Base-by-base conservation (phyloP, 2,888 invertebrate genomes). In the Magallana nippona region DNA sequence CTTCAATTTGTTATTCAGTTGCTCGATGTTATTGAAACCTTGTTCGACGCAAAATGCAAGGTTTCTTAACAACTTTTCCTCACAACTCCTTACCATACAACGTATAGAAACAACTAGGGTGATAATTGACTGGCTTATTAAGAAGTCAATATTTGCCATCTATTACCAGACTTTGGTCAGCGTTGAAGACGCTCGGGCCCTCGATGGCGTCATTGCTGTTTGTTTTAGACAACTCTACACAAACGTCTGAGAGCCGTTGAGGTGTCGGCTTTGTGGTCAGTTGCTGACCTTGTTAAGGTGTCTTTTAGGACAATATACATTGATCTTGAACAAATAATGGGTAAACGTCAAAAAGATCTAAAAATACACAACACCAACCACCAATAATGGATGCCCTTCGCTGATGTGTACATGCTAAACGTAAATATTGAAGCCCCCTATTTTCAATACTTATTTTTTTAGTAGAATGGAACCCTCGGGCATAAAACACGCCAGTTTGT, bases 71-170 rank as follows among this genome's bases (percentile, higher is more conserved):
- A 71, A 11, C 27, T 32, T 71, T 71, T 27, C 32, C 15, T 27
- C 15, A 3, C 32, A 22, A 22, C 22, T 13, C 44, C 44, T 44
- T 44, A 44, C 44, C 44, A 44, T 44, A 63, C 22, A 71, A 71
- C 32, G 71, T 71, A 71, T n/a, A 13, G 32, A 10, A 71, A 22
- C 32, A 27, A 71, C 60, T 11, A 11, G 15, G 32, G 15, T 32
- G 71, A 27, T 27, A 71, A 71, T 71, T 71, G 27, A 71, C 71
- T 13, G 15, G 32, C 71, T 13, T 22, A 71, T 71, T 71, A 71
- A 71, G 71, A 71, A 13, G 13, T 71, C 71, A 71, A 71, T 71
- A 71, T 71, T 71, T 27, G 27, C 32, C 22, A 27, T 71, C 71
- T 27, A 13, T 71, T 71, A 15, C 15, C 22, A 71, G 27, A 71